phyloP scores from a whole-genome alignment of 1,140 invertebrate genomes.

The Apocrypta bakeri region DNA sequence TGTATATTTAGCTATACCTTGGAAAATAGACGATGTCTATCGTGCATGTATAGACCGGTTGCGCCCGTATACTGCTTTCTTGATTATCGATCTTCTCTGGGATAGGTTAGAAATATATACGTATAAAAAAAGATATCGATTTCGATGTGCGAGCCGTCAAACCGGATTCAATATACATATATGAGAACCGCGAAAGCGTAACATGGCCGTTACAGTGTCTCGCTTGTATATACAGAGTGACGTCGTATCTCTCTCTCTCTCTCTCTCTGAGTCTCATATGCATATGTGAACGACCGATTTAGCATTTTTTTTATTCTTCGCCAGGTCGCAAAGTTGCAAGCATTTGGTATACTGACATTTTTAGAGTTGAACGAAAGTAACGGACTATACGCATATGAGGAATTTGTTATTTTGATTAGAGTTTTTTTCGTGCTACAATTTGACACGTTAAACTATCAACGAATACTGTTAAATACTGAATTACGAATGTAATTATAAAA shows the following conservation, averaged over 20 bases:
- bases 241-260: neutral
- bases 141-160: neutral
- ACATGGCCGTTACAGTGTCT: neutral
- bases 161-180: slow-evolving; percentile 15
- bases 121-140: neutral
- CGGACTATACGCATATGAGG: too few species aligned
- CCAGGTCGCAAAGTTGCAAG: too few species aligned
- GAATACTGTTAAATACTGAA: too few species aligned
- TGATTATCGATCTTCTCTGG: neutral
- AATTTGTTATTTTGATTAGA: too few species aligned
- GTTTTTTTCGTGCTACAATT: too few species aligned
- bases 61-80: neutral
- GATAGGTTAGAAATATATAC: neutral
- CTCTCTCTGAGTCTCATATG: neutral
- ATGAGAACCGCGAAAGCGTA: slow-evolving; percentile 8
- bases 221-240: neutral
- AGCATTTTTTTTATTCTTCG: neutral
- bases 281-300: slow-evolving; percentile 21
- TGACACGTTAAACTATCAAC: too few species aligned
- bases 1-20: slow-evolving; percentile 10
- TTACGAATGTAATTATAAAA: too few species aligned
- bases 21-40: slow-evolving; percentile 16
- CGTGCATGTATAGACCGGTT: neutral
- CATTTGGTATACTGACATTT: too few species aligned
- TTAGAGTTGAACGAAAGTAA: too few species aligned